Evolutionary conservation across 35 echinoderm and acorn worm genomes (phyloP).

Genomic region (Apostichopus japonicus): DNA sequence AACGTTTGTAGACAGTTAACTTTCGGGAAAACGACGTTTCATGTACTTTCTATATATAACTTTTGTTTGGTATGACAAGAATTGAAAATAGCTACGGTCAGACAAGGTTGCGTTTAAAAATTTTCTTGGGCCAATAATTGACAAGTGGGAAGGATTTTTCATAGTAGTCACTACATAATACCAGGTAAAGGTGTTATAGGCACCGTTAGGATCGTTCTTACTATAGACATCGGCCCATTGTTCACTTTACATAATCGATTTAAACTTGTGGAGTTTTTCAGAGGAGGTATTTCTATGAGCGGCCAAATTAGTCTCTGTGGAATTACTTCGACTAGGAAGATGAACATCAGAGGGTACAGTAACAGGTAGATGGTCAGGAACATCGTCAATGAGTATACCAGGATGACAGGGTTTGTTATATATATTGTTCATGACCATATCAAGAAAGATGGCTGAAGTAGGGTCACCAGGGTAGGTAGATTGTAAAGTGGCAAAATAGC

Average conservation of each 20-base stretch:
- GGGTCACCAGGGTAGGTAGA: not conserved
- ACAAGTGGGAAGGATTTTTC: not conserved
- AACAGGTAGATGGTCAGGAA: not conserved
- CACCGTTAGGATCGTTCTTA: not conserved
- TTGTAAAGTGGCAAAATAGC: constrained; percentile 8
- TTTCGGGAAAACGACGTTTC: not conserved
- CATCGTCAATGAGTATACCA: constrained; percentile 25
- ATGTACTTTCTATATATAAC: not conserved
- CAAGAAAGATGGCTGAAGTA: not conserved
- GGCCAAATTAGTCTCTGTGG: not conserved
- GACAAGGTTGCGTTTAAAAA: not conserved
- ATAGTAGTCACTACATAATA: too few relatives aligned
- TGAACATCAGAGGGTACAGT: not conserved
- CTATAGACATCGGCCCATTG: not conserved
- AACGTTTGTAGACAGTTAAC: not conserved
- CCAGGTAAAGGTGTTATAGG: not conserved
- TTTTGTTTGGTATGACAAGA: not conserved
- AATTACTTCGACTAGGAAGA: not conserved
- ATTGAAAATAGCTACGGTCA: not conserved
- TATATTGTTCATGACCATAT: not conserved
- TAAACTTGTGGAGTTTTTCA: not conserved
- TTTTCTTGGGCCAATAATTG: not conserved
- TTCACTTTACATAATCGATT: not conserved
- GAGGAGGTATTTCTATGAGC: not conserved
- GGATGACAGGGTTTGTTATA: not conserved